phyloP scores from a whole-genome alignment of 2,888 invertebrate genomes.

The Synergus laeviventris region DNA sequence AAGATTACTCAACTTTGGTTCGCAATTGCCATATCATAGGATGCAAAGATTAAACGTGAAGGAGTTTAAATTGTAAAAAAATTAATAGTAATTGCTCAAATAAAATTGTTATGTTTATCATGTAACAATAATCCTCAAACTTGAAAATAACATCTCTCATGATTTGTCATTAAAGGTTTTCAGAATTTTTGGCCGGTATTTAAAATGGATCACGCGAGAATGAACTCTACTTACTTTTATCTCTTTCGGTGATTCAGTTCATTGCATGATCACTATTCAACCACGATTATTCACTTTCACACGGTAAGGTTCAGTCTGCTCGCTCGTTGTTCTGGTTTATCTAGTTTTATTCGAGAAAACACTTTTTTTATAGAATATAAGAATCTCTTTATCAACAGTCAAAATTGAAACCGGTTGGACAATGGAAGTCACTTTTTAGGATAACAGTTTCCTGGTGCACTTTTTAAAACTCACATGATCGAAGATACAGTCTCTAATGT shows the following conservation, averaged over 20 bases:
- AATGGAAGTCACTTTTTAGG: not conserved
- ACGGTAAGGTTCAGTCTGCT: not conserved
- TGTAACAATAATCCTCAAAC: not conserved
- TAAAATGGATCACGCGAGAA: not conserved
- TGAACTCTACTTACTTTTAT: conserved; percentile 15
- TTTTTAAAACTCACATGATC: not conserved
- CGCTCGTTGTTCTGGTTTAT: conserved; percentile 1
- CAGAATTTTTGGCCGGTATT: not conserved
- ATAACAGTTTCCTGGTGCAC: not conserved
- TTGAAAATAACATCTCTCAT: not conserved
- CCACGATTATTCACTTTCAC: conserved; percentile 28
- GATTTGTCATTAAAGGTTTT: not conserved
- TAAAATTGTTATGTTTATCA: not conserved
- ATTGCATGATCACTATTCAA: conserved; percentile 15
- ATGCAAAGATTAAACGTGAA: no score
- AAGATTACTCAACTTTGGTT: no score
- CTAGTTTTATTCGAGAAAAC: not conserved
- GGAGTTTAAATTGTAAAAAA: no score
- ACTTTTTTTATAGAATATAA: not conserved
- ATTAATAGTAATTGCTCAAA: no score
- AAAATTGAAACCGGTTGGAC: not conserved
- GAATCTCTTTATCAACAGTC: not conserved
- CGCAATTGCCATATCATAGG: no score
- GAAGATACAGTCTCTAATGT: not conserved
- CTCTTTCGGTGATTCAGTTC: conserved; percentile 7